A percentile compares a stretch with the other conserved stretches of the same genome.
phyloP scores from a whole-genome alignment of 2,888 invertebrate genomes.

The Crioceris asparagi region DNA sequence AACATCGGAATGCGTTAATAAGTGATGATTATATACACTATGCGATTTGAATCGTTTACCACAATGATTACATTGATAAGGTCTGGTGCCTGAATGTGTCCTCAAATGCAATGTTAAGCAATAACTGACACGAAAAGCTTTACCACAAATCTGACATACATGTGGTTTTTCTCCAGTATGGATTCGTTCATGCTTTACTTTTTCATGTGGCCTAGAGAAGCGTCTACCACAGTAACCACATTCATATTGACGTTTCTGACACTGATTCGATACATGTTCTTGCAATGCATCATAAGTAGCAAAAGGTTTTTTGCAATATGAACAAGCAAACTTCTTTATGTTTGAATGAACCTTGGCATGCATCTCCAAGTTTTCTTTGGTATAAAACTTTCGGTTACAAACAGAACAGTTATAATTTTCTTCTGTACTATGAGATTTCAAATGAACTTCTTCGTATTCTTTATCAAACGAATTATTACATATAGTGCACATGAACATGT shows the following conservation, averaged over 20 bases:
- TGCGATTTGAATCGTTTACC: slow-evolving; percentile 68
- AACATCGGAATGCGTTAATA: slow-evolving; percentile 64
- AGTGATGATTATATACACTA: slow-evolving; percentile 68
- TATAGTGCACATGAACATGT: slow-evolving; percentile 34
- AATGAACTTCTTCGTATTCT: slow-evolving; percentile 49
- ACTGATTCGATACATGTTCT: slow-evolving; percentile 29
- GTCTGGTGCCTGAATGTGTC: slow-evolving; percentile 67
- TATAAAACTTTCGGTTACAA: slow-evolving; percentile 63
- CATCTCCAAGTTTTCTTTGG: slow-evolving; percentile 55
- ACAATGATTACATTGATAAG: slow-evolving; percentile 63
- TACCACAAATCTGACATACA: slow-evolving; percentile 68
- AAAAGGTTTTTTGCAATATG: slow-evolving; percentile 36
- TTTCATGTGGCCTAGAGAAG: slow-evolving; percentile 66
- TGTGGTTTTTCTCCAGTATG: slow-evolving; percentile 74
- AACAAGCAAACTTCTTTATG: slow-evolving; percentile 40
- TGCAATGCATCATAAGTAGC: slow-evolving; percentile 29
- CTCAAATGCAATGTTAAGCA: slow-evolving; percentile 70
- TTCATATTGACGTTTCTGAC: slow-evolving; percentile 46
- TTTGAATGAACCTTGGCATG: slow-evolving; percentile 59
- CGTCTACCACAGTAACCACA: slow-evolving; percentile 63
- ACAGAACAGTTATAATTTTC: slow-evolving; percentile 51
- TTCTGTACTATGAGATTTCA: slow-evolving; percentile 51
- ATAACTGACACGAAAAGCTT: slow-evolving; percentile 68
- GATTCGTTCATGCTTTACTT: slow-evolving; percentile 75
- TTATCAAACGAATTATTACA: slow-evolving; percentile 44